Evolutionary conservation across 2,113 vertebrate genomes (phyloP).

Genomic region (Plestiodon gilberti): DNA sequence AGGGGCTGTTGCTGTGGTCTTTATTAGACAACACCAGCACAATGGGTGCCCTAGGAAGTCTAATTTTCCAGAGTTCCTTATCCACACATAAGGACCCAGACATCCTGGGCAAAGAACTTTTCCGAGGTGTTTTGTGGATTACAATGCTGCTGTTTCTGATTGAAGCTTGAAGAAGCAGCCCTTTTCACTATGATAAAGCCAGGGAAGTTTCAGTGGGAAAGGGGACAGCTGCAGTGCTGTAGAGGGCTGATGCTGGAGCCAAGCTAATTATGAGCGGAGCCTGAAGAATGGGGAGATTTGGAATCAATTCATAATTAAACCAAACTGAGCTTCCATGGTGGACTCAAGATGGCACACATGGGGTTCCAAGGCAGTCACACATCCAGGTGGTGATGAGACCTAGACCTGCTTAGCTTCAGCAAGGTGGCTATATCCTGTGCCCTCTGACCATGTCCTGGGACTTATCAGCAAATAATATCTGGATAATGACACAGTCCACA

Average conservation of each 20-base stretch:
- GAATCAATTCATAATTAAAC: not conserved
- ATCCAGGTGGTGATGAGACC: no score
- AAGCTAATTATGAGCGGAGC: not conserved
- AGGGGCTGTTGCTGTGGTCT: not conserved
- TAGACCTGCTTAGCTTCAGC: no score
- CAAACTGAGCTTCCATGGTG: no score
- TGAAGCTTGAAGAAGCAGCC: not conserved
- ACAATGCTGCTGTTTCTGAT: not conserved
- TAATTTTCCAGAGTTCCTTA: not conserved
- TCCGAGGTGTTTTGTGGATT: not conserved
- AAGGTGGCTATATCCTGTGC: no score
- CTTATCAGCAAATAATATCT: no score
- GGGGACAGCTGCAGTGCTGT: not conserved
- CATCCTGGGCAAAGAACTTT: not conserved
- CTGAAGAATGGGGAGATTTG: not conserved
- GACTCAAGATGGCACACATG: no score
- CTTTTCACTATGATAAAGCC: not conserved
- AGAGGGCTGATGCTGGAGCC: not conserved
- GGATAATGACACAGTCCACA: no score
- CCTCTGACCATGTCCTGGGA: not conserved
- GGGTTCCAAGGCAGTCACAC: no score
- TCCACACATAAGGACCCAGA: not conserved
- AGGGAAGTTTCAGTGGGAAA: not conserved
- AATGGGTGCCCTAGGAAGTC: not conserved
- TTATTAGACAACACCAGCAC: not conserved